Evolutionary conservation across 2,113 vertebrate genomes (phyloP).

Genomic region (Plotosus lineatus): DNA sequence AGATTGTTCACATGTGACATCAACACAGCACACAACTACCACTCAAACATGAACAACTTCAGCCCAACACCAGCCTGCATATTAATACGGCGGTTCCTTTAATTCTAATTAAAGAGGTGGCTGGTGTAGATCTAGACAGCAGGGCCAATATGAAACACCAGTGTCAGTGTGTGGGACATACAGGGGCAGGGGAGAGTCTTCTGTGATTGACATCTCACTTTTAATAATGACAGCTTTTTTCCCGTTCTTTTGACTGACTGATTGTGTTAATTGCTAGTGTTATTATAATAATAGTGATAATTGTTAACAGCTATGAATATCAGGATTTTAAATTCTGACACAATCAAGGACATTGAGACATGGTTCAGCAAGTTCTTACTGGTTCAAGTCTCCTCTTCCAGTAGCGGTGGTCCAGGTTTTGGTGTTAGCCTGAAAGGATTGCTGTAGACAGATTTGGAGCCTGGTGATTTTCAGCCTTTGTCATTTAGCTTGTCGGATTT

Average conservation of each 20-base stretch:
- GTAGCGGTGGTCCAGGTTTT: neutral
- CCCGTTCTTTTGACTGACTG: neutral
- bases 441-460: conserved; percentile 4
- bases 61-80: neutral
- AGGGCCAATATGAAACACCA: neutral
- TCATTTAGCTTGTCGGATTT: conserved; percentile 21
- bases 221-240: conserved; percentile 9
- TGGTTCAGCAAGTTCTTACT: neutral
- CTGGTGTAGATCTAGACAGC: neutral
- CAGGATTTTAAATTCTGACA: neutral
- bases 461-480: conserved; percentile 9
- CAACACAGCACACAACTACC: no score
- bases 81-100: neutral
- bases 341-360: neutral
- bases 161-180: neutral
- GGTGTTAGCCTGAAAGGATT: neutral
- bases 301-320: conserved; percentile 14
- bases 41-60: neutral
- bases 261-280: conserved; percentile 28
- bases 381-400: neutral
- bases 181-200: neutral
- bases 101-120: neutral
- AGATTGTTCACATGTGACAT: neutral
- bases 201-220: conserved; percentile 5
- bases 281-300: conserved; percentile 26